phyloP scores from a whole-genome alignment of 2,113 vertebrate species.

The Galemys pyrenaicus region DNA sequence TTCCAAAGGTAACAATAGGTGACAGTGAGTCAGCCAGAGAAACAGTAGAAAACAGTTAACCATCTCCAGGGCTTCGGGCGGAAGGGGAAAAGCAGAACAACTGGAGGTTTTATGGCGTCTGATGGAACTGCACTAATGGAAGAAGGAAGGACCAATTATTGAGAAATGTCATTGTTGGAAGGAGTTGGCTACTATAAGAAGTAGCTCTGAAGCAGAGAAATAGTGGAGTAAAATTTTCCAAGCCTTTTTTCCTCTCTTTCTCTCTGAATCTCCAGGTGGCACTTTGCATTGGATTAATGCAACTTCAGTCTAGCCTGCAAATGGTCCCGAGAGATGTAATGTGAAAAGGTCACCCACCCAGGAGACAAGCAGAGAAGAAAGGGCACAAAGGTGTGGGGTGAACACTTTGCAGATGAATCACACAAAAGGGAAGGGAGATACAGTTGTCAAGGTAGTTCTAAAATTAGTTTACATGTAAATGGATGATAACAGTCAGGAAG shows the following conservation, averaged over 20 bases:
- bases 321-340: not conserved
- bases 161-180: not conserved
- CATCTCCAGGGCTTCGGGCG: not conserved
- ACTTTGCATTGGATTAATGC: not conserved
- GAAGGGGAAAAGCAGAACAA: not conserved
- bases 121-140: not conserved
- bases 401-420: not conserved
- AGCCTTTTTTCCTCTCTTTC: not conserved
- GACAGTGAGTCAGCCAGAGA: not conserved
- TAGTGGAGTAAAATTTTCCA: not conserved
- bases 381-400: not conserved
- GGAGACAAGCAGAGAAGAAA: not conserved
- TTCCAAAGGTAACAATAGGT: not conserved
- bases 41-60: not conserved
- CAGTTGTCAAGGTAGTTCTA: not conserved
- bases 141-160: not conserved
- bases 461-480: conserved; percentile 11
- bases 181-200: not conserved
- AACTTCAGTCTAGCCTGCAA: not conserved
- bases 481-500: not conserved
- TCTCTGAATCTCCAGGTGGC: not conserved
- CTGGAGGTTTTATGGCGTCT: not conserved
- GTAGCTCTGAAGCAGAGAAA: not conserved
- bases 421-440: not conserved
- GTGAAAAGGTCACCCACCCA: not conserved